phyloP scores from a whole-genome alignment of 2,888 invertebrate genomes.

The Hemistola chrysoprasaria region DNA sequence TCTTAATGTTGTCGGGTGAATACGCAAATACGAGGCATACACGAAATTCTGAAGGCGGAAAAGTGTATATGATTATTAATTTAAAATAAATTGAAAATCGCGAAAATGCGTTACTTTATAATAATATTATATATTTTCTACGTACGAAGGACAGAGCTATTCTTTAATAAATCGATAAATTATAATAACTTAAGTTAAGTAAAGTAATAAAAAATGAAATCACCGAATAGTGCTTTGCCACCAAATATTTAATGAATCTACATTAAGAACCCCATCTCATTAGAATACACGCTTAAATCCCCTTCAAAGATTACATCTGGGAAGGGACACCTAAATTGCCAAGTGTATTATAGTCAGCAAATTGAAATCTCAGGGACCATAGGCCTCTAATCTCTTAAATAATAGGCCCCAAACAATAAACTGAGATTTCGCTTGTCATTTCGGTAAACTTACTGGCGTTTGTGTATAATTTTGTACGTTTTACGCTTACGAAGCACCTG shows the following conservation, averaged over 20 bases:
- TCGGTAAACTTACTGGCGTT: slow-evolving; percentile 44
- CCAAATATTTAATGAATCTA: slow-evolving; percentile 10
- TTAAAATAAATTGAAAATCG: too few species aligned
- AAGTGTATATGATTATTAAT: too few species aligned
- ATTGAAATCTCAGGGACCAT: slow-evolving; percentile 56
- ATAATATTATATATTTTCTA: too few species aligned
- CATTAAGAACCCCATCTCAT: slow-evolving; percentile 16
- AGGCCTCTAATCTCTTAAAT: slow-evolving; percentile 60
- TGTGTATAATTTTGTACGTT: slow-evolving; percentile 25
- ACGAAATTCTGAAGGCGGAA: too few species aligned
- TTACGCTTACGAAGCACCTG: slow-evolving; percentile 16
- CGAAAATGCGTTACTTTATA: too few species aligned
- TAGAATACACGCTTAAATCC: slow-evolving; percentile 18
- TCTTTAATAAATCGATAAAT: too few species aligned
- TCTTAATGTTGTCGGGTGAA: too few species aligned
- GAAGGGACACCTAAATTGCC: slow-evolving; percentile 34
- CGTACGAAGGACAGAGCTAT: too few species aligned
- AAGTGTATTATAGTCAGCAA: slow-evolving; percentile 52
- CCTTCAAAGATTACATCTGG: slow-evolving; percentile 25
- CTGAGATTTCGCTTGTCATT: slow-evolving; percentile 63
- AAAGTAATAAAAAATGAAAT: too few species aligned
- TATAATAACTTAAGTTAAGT: too few species aligned
- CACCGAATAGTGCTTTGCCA: too few species aligned
- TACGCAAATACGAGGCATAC: too few species aligned
- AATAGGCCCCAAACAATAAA: slow-evolving; percentile 67